Evolutionary conservation across 2,888 invertebrate species (phyloP).

Genomic region (Smittia aterrima): DNA sequence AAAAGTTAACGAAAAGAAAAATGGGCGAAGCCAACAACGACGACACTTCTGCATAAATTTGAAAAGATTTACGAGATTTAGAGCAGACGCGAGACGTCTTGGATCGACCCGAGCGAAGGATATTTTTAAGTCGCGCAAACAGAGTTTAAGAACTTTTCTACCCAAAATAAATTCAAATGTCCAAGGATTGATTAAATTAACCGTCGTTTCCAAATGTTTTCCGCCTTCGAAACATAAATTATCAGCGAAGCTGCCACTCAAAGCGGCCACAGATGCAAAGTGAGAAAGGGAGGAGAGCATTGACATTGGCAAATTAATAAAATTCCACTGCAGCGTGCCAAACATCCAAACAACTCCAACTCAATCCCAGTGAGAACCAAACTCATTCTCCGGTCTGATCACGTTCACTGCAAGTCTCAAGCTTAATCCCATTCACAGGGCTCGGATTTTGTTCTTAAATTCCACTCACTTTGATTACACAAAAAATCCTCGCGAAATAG

Average conservation of each 20-base stretch:
- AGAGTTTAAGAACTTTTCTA: no score
- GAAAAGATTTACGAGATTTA: slow-evolving; percentile 11
- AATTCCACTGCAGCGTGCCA: no score
- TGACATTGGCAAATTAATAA: no score
- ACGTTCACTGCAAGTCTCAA: neutral
- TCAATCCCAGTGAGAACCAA: no score
- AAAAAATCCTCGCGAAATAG: neutral
- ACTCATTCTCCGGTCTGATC: no score
- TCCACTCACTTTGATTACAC: neutral
- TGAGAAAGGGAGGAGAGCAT: no score
- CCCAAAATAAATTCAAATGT: no score
- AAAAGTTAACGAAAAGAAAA: neutral
- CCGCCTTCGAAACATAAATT: neutral
- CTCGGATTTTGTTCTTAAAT: neutral
- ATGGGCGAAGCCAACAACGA: neutral
- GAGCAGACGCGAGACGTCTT: neutral
- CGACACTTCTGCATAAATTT: neutral
- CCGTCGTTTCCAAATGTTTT: neutral
- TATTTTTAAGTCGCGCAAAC: no score
- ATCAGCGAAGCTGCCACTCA: neutral
- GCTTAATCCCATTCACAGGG: neutral
- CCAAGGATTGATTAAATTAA: slow-evolving; percentile 9
- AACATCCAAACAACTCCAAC: no score
- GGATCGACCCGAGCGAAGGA: neutral
- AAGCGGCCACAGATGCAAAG: no score